phyloP scores from a whole-genome alignment of 1,140 invertebrate genomes.

The Saccostrea glomerata region DNA sequence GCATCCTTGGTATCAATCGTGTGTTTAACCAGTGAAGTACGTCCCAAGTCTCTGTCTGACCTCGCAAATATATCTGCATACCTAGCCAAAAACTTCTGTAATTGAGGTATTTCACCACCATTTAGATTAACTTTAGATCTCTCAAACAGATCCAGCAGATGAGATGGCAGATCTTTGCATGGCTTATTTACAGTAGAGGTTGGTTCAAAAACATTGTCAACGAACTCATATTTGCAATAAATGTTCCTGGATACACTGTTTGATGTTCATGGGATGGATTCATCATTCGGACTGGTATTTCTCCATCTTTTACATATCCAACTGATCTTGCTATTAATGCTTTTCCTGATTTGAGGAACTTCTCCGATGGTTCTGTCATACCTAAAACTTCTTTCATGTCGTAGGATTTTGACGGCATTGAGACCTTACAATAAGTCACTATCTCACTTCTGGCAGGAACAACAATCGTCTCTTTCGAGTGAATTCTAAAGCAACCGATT shows the following conservation, averaged over 20 bases:
- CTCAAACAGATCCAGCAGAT: neutral
- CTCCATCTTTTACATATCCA: no score
- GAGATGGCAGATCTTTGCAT: neutral
- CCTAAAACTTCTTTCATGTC: neutral
- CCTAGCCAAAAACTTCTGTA: neutral
- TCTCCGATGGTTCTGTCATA: neutral
- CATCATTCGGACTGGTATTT: no score
- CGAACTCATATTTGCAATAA: neutral
- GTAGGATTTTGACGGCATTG: neutral
- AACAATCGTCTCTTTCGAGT: neutral
- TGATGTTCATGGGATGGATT: no score
- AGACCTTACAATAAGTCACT: neutral
- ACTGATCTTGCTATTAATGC: neutral
- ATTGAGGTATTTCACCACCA: neutral
- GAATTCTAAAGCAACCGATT: neutral
- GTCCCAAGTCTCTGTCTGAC: neutral
- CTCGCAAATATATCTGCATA: neutral
- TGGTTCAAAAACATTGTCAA: neutral
- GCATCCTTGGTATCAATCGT: slow-evolving; percentile 10
- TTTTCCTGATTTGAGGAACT: neutral
- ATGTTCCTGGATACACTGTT: neutral
- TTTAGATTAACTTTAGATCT: neutral
- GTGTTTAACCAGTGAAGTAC: neutral
- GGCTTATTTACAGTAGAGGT: neutral
- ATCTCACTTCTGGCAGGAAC: neutral